Base-by-base conservation (phyloP, 2,888 invertebrate genomes). In the Endomychus coccineus region DNA sequence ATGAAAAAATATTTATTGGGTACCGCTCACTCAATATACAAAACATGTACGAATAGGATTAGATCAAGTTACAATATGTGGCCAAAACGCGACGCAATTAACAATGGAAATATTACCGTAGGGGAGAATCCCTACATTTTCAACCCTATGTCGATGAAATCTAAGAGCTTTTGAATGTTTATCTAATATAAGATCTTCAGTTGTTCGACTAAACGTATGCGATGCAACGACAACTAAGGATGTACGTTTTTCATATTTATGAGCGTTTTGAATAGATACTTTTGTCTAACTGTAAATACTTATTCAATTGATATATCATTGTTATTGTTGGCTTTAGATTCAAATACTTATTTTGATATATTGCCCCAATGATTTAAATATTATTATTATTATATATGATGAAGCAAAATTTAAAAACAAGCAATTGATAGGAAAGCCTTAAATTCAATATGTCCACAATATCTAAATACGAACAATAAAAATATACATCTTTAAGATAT, bases 51-150 rank as follows among this genome's bases (percentile, higher is more conserved):
- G 52, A 51, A 52, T 52, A 46, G 48, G 49, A 52, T 52, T 48
- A 54, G 52, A 49, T 52, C 50, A 47, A 40, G 45, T 53, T 51
- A 48, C 54, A 51, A 49, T n/a, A n/a, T 51, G 50, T 53, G 50
- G 50, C 48, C 52, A 51, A 44, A 43, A 46, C 47, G 50, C 47
- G 45, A 50, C 47, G 43, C 37, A 45, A 47, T 46, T 41, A 36
- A 50, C 52, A 54, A 52, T 48, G 36, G 46, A 39, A 46, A 40
- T 39, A 45, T 40, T 36, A 42, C 16, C 10, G 42, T 39, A 47
- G 42, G 44, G 41, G 40, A 45, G 11, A 29, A 24, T 38, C 32
- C 32, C 32, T 24, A 29, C 12, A 38, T 32, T 16, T 34, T 34
- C 27, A 21, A 31, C 38, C 32, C 32, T 31, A 34, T 16, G 27